Evolutionary conservation across 2,888 invertebrate species (phyloP).

Genomic region (Melanchra persicariae): DNA sequence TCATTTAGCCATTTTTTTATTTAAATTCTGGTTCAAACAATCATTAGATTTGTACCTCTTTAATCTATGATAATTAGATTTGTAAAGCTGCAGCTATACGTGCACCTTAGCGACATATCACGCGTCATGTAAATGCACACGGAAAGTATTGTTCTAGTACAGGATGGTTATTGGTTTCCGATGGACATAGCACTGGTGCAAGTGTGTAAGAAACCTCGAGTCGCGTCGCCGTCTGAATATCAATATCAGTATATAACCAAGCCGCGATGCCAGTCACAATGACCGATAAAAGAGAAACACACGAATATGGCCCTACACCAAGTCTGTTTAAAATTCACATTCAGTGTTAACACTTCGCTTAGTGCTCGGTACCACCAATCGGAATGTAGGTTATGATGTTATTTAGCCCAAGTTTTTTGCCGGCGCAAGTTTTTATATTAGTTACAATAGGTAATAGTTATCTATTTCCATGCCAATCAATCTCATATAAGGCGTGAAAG

Average conservation of each 20-base stretch:
- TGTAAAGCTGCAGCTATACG: conserved; percentile 11
- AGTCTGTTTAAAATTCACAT: conserved; percentile 88
- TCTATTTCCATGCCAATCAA: conserved; percentile 89
- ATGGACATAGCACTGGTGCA: conserved; percentile 78
- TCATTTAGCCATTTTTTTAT: conserved; percentile 17
- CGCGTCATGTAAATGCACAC: conserved; percentile 65
- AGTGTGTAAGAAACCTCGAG: conserved; percentile 83
- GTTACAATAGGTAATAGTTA: conserved; percentile 82
- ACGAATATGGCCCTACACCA: conserved; percentile 86
- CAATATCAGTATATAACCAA: conserved; percentile 87
- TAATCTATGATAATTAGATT: conserved; percentile 24
- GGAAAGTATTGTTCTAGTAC: conserved; percentile 63
- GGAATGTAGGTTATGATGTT: conserved; percentile 90
- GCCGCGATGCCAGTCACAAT: conserved; percentile 83
- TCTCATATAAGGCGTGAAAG: conserved; percentile 89
- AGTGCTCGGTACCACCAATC: conserved; percentile 81
- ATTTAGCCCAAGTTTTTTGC: conserved; percentile 88
- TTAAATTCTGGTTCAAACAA: conserved; percentile 8
- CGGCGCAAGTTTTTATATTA: conserved; percentile 86
- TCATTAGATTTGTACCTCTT: conserved; percentile 9
- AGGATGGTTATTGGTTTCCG: conserved; percentile 80
- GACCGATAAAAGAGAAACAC: conserved; percentile 88
- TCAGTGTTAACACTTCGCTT: conserved; percentile 77
- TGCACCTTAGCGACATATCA: conserved; percentile 19
- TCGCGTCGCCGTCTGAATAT: conserved; percentile 86